A percentile compares a stretch with the other conserved stretches of the same genome.
These are phyloP conservation scores for Liasis olivaceus DNA, from an alignment of 2,797 vertebrate species.

Conservation along the genomic window DNA sequence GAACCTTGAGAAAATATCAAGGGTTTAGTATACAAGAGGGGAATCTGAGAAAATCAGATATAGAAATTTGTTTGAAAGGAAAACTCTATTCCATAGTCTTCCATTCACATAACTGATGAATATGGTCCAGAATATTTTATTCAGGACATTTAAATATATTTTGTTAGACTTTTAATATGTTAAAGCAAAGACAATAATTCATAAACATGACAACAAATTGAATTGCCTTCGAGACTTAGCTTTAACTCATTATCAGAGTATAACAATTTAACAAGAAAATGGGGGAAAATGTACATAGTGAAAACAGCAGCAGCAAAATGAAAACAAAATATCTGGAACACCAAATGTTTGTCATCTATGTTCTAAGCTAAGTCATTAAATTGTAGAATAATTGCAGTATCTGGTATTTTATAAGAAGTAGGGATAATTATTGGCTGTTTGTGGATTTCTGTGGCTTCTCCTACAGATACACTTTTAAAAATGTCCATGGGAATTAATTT, in stretches of 20 bases:
- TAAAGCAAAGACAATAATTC: not conserved
- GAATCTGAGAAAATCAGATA: not conserved
- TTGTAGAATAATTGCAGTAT: not conserved
- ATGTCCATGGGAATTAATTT: not conserved
- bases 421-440: not conserved
- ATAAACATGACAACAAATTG: not conserved
- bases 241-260: not conserved
- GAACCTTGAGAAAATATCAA: not conserved
- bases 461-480: not conserved
- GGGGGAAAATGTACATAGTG: not conserved
- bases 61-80: not conserved
- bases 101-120: not conserved
- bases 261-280: not conserved
- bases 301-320: no score
- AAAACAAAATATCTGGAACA: not conserved
- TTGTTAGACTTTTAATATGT: not conserved
- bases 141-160: not conserved
- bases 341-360: not conserved
- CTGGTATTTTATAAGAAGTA: not conserved
- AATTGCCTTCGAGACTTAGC: not conserved
- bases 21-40: no score
- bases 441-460: not conserved
- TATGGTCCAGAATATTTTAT: not conserved
- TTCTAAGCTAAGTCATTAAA: not conserved
- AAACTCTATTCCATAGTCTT: not conserved